Percentiles rank a stretch among this genome's conserved stretches.
These are phyloP conservation scores for Crematogaster levior DNA, from an alignment of 2,888 invertebrate species.

Conservation along the genomic window DNA sequence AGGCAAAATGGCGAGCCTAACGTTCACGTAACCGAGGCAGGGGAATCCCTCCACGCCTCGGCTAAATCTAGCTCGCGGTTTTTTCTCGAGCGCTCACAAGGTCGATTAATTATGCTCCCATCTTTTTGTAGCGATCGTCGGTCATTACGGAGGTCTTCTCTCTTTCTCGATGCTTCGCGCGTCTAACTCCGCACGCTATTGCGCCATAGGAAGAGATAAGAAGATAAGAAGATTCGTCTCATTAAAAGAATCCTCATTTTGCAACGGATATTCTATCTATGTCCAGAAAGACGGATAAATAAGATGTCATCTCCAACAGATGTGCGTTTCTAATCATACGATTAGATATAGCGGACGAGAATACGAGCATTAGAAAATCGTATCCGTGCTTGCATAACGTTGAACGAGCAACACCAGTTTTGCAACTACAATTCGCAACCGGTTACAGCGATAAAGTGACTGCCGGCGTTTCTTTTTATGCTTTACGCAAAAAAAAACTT, in stretches of 20 bases:
- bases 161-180: not conserved
- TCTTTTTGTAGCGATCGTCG: slow-evolving; percentile 36
- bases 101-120: slow-evolving; percentile 45
- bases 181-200: not conserved
- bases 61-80: slow-evolving; percentile 50
- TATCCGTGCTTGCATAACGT: slow-evolving; percentile 29
- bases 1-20: slow-evolving; percentile 52
- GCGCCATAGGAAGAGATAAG: not conserved
- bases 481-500: not conserved
- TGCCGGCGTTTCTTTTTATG: slow-evolving; percentile 5
- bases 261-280: not conserved
- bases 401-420: slow-evolving; percentile 12
- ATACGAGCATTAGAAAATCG: slow-evolving; percentile 8
- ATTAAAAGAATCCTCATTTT: slow-evolving; percentile 4
- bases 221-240: not conserved
- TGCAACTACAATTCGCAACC: slow-evolving; percentile 1
- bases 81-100: slow-evolving; percentile 40
- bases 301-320: not conserved
- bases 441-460: not conserved
- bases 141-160: slow-evolving; percentile 3
- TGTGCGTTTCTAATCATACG: not conserved
- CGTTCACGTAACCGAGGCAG: slow-evolving; percentile 40
- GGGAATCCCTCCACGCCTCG: slow-evolving; percentile 22
- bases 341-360: not conserved
- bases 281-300: not conserved